These are phyloP conservation scores for Drosophila biarmipes DNA, from an alignment of 1,140 invertebrate genomes.

Conservation along the genomic window DNA sequence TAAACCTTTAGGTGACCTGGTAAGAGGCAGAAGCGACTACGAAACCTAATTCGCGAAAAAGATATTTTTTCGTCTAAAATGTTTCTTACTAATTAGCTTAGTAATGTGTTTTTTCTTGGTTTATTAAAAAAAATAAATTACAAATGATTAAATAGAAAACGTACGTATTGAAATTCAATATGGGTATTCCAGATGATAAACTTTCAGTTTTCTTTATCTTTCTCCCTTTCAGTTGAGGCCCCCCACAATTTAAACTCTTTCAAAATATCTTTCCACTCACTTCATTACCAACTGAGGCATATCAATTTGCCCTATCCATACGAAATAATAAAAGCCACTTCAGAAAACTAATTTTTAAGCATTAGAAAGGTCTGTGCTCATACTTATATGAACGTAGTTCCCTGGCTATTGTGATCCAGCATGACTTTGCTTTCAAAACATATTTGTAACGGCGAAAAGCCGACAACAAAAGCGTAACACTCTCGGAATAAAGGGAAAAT, in stretches of 20 bases:
- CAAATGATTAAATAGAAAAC: no score
- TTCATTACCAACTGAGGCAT: conserved; percentile 69
- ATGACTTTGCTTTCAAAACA: conserved; percentile 82
- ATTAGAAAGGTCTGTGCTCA: conserved; percentile 64
- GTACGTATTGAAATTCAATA: no score
- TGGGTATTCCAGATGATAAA: background rate
- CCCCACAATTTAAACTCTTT: conserved; percentile 56
- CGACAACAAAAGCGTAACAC: conserved; percentile 58
- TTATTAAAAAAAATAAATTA: no score
- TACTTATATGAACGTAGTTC: conserved; percentile 21
- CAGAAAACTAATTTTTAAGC: conserved; percentile 76
- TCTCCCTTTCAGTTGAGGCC: conserved; percentile 12
- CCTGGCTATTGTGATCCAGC: conserved; percentile 63
- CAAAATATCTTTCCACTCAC: conserved; percentile 53
- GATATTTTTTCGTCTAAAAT: no score
- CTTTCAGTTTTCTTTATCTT: conserved; percentile 12
- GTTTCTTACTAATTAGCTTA: no score
- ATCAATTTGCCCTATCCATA: conserved; percentile 46
- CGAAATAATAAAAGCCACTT: conserved; percentile 56
- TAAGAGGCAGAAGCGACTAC: no score
- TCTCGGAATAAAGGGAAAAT: conserved; percentile 28
- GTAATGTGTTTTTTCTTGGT: no score
- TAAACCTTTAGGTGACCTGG: no score
- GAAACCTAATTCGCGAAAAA: no score
- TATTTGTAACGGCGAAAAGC: conserved; percentile 75